Percentiles rank a stretch among this genome's conserved stretches.
phyloP scores from a whole-genome alignment of 2,888 invertebrate species.

The Chouioia cunea region DNA sequence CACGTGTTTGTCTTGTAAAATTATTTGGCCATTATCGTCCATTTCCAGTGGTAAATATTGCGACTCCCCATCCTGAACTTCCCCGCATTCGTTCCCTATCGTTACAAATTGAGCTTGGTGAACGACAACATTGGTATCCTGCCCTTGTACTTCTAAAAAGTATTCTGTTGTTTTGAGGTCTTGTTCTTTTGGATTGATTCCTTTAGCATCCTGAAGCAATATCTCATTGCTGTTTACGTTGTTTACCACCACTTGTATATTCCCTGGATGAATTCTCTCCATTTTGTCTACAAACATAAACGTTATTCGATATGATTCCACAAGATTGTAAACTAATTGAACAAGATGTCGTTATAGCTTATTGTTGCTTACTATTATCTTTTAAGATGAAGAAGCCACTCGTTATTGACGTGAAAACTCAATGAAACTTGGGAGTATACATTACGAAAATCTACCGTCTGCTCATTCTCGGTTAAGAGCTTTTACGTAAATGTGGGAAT shows the following conservation, averaged over 20 bases:
- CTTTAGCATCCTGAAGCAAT: conserved; percentile 21
- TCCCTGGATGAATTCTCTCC: conserved; percentile 18
- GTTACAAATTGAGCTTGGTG: neutral
- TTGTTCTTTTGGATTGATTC: conserved; percentile 15
- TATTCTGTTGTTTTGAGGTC: conserved; percentile 38
- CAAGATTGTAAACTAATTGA: too few relatives aligned
- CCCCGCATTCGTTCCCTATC: neutral
- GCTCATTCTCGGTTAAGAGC: too few relatives aligned
- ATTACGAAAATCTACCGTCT: too few relatives aligned
- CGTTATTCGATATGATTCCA: too few relatives aligned
- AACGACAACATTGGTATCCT: neutral
- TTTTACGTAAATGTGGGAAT: too few relatives aligned
- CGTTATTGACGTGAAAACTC: too few relatives aligned
- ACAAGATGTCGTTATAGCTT: too few relatives aligned
- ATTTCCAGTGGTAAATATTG: conserved; percentile 32
- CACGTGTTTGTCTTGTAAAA: conserved; percentile 35
- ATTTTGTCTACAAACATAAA: conserved; percentile 20
- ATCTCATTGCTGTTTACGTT: conserved; percentile 7
- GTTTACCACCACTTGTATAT: conserved; percentile 34
- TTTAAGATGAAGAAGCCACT: too few relatives aligned
- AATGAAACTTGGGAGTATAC: too few relatives aligned
- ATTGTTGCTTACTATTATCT: too few relatives aligned
- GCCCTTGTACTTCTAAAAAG: conserved; percentile 32
- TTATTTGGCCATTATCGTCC: conserved; percentile 17
- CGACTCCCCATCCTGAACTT: neutral